phyloP scores from a whole-genome alignment of 1,140 invertebrate species.

The Nephila pilipes region DNA sequence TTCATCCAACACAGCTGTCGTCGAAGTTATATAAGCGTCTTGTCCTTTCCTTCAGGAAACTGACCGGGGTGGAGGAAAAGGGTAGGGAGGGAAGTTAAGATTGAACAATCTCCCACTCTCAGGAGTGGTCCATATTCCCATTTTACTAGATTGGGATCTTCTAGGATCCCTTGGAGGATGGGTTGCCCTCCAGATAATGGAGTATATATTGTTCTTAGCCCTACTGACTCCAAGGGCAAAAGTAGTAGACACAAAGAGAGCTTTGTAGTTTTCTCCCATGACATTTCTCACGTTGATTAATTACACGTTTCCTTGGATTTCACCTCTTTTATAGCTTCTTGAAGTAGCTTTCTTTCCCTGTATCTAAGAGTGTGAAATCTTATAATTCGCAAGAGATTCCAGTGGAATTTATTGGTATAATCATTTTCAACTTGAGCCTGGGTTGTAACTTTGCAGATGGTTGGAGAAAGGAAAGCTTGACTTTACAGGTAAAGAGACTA shows the following conservation, averaged over 20 bases:
- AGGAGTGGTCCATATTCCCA: constrained; percentile 1
- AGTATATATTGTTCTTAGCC: constrained; percentile 39
- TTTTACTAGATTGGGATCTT: constrained; percentile 50
- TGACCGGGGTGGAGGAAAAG: not conserved
- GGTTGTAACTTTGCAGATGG: not conserved
- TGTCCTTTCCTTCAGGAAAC: not conserved
- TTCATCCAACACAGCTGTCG: constrained; percentile 21
- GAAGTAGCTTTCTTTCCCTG: not conserved
- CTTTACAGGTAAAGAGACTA: not conserved
- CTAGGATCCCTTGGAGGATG: not conserved
- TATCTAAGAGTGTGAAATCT: not conserved
- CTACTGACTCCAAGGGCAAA: not conserved
- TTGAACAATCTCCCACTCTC: not conserved
- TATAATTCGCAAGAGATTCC: constrained; percentile 11
- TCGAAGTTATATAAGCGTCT: not conserved
- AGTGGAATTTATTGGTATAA: constrained; percentile 21
- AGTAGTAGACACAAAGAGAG: not conserved
- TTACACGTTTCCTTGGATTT: constrained; percentile 8
- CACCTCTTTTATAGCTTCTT: not conserved
- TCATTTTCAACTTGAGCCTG: not conserved
- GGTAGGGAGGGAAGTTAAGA: not conserved
- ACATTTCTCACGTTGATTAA: constrained; percentile 27
- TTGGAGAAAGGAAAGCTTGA: not conserved
- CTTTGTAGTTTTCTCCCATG: constrained; percentile 35
- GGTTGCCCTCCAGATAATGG: constrained; percentile 11